These are phyloP conservation scores for Drosophila sproati DNA, from an alignment of 1,140 invertebrate species.

Conservation along the genomic window DNA sequence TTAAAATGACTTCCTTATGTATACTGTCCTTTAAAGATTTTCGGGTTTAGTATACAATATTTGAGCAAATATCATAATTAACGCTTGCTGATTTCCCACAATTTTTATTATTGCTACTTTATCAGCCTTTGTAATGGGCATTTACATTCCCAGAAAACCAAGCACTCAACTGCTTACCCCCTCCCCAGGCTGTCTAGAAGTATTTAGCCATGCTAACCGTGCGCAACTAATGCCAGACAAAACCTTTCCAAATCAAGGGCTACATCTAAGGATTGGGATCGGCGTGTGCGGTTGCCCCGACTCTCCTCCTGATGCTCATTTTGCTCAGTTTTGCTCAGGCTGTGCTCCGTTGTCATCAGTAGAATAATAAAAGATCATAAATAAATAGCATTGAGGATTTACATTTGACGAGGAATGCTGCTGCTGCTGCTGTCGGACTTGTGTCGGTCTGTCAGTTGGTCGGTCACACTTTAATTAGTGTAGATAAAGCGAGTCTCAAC, in stretches of 20 bases:
- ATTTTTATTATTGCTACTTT: constrained; percentile 39
- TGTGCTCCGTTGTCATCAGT: constrained; percentile 59
- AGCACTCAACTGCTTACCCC: constrained; percentile 32
- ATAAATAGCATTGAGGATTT: constrained; percentile 71
- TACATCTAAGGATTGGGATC: constrained; percentile 20
- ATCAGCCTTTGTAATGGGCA: constrained; percentile 20
- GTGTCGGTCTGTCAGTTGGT: constrained; percentile 25
- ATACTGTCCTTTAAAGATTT: too few relatives aligned
- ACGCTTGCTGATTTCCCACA: constrained; percentile 30
- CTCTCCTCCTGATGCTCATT: constrained; percentile 4
- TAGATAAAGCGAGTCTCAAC: constrained; percentile 73
- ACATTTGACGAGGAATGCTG: constrained; percentile 45
- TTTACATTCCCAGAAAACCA: constrained; percentile 44
- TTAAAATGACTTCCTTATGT: too few relatives aligned
- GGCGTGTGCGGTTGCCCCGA: constrained; percentile 76
- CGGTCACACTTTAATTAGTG: constrained; percentile 81
- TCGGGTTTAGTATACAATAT: too few relatives aligned
- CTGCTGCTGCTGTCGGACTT: not conserved
- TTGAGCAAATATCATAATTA: not conserved
- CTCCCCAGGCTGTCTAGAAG: constrained; percentile 22
- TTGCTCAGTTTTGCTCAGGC: constrained; percentile 14
- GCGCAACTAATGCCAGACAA: constrained; percentile 62
- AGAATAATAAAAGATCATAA: constrained; percentile 80
- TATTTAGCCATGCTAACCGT: constrained; percentile 61
- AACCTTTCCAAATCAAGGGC: constrained; percentile 17